Conservation (phyloP, 2,888 invertebrate species). For the Andrena dorsata region DNA sequence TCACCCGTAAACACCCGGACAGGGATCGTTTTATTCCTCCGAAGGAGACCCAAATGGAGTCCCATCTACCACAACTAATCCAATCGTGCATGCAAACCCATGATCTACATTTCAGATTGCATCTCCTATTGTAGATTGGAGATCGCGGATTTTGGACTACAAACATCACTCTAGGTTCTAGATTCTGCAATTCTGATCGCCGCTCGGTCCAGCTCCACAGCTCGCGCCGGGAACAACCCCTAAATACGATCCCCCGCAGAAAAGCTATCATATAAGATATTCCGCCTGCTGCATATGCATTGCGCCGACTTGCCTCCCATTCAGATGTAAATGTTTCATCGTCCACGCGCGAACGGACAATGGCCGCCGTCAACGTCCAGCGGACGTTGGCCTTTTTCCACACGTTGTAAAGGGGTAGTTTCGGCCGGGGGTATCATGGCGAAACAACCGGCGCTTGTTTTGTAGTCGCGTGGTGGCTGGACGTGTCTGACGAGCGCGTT, state of each 20-base stretch:
- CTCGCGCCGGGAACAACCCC: neutral
- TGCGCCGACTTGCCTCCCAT: conserved; percentile 33
- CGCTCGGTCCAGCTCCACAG: neutral
- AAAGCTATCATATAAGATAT: conserved; percentile 39
- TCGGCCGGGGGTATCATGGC: neutral
- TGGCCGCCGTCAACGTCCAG: conserved; percentile 17
- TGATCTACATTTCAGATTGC: neutral
- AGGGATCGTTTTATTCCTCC: too few species aligned
- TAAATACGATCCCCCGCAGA: conserved; percentile 38
- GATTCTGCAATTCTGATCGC: conserved; percentile 3
- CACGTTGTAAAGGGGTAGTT: neutral
- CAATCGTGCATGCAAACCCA: neutral
- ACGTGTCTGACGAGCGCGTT: conserved; percentile 21
- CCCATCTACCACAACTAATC: too few species aligned
- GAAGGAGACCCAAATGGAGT: too few species aligned
- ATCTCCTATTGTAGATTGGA: neutral
- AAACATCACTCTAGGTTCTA: neutral
- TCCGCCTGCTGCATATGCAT: conserved; percentile 54
- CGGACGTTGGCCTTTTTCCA: conserved; percentile 13
- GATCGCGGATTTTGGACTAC: neutral
- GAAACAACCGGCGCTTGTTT: conserved; percentile 6
- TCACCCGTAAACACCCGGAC: too few species aligned
- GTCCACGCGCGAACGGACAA: conserved; percentile 15
- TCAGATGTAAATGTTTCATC: conserved; percentile 56
- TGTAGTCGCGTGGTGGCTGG: neutral